Evolutionary conservation across 2,797 vertebrate species (phyloP).

Genomic region (Ibycter americanus): DNA sequence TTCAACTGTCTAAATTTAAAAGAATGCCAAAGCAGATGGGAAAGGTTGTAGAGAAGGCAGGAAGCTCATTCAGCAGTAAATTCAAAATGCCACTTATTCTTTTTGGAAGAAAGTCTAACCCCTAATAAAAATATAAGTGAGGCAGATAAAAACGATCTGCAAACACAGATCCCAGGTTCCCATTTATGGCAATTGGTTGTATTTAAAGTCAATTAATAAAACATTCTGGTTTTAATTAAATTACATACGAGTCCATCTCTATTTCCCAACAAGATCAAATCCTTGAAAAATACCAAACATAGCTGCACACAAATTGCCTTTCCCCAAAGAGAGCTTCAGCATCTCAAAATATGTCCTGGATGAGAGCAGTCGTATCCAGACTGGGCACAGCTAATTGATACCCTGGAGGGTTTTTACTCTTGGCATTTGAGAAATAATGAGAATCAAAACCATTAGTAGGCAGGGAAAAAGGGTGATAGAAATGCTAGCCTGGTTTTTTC

Average conservation of each 20-base stretch:
- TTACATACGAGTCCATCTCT: conserved; percentile 31
- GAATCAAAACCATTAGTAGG: conserved; percentile 55
- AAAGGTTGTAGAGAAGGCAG: not conserved
- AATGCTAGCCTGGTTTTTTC: conserved; percentile 4
- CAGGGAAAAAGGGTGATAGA: conserved; percentile 19
- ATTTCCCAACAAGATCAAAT: conserved; percentile 27
- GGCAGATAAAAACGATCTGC: not conserved
- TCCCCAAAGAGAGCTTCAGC: conserved; percentile 68
- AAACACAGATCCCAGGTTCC: conserved; percentile 25
- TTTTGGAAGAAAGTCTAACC: not conserved
- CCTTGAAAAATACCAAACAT: conserved; percentile 58
- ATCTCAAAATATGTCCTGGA: conserved; percentile 49
- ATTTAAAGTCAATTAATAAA: conserved; percentile 54
- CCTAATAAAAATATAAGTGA: not conserved
- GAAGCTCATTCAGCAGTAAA: not conserved
- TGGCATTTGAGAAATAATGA: conserved; percentile 71
- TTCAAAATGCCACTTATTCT: not conserved
- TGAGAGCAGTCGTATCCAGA: conserved; percentile 6
- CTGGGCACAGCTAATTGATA: conserved; percentile 71
- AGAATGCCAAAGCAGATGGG: not conserved
- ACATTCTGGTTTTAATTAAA: conserved; percentile 66
- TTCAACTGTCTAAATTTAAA: not conserved
- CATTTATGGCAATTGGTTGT: conserved; percentile 8
- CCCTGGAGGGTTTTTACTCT: conserved; percentile 61
- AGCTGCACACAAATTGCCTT: conserved; percentile 75